Evolutionary conservation across 2,113 vertebrate genomes (phyloP), one percentile per base, ranked within the genome.

Genomic region (Henicopernis longicauda): DNA sequence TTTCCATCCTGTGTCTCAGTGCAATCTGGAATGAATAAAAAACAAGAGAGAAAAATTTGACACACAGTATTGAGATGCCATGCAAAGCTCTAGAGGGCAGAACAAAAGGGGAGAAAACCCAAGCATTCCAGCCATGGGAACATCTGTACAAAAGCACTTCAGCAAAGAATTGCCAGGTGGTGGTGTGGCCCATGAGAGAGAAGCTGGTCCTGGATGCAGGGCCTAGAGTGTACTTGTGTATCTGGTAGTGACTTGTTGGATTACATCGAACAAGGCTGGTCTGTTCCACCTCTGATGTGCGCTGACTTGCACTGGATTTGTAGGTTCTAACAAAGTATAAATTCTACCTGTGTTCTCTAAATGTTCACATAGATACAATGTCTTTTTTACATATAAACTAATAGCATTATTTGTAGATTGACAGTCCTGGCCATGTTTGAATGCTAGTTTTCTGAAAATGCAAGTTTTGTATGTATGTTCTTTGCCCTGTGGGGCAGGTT

Each of bases 1-100:
- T 95, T 92, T 94, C 73, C 2, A 0, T 83, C 76, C 57, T 8
- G 11, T 77, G 72, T 84, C 59, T 91, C 74, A 17, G 52, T 40
- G 83, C 73, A 97, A 92, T 92, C 89, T 95, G 93, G 94, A 95
- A 94, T 87, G 40, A 82, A 96, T 96, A 69, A 95, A 92, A 91
- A 89, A 71, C 1, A 55, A 86, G 4, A 54, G 62, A 81, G 86
- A 40, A 94, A 79, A 92, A 95, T 91, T 92, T 91, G 80, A 96
- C 81, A 82, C 86, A 91, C 44, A 17, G 93, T 86, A 5, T 72
- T 81, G 77, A 89, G 82, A 95, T 95, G 91, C 86, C 81, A 61
- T 71, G 57, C 80, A 97, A 95, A 90, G 77, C 89, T 95, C 70
- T 65, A 65, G 70, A 76, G 84, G 70, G 66, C 80, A 89, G 89